Evolutionary conservation across 2,113 vertebrate genomes (phyloP), one percentile per base, ranked within the genome.

Genomic region (Otus sunia): DNA sequence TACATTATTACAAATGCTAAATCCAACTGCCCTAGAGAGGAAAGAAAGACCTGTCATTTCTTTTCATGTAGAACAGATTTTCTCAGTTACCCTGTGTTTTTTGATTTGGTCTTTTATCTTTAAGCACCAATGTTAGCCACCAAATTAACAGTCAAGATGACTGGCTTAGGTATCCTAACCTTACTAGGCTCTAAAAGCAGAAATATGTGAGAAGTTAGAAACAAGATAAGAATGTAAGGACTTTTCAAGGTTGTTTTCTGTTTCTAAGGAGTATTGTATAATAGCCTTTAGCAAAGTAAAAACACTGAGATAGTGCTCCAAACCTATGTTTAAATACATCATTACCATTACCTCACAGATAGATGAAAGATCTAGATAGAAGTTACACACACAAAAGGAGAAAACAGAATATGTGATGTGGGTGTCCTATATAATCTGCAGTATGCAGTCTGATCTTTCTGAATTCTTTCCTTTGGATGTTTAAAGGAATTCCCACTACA

Each of bases 401-500:
- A 71, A 88, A 83, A 13, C 3, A 78, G 71, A 58, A 23, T 56
- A 59, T 47, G 8, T 37, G 18, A 4, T 50, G 22, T 79, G 53
- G 15, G 2, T 49, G 7, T 60, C 34, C 64, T 37, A 19, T 55
- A 55, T 59, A 83, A 80, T 86, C 13, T 81, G 12, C 12, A 47
- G 7, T 55, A 43, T 25, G 11, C 32, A 77, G 8, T 27, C 91
- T 18, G 8, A 49, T 64, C 5, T 67, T 88, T 94, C 50, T 75
- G 2, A 74, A 76, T 89, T 74, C 47, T 62, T 92, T 79, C 36
- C 36, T 30, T 92, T 94, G 60, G 29, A 72, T 94, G 19, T 93
- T 94, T 97, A 96, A 97, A 96, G 39, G 45, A 96, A 96, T 97
- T 95, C 86, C 66, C 36, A 68, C 20, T 14, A 36, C 6, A 14